Evolutionary conservation across 2,888 invertebrate species (phyloP), one percentile per base, ranked within the genome.

Genomic region (Amphipoea oculea): DNA sequence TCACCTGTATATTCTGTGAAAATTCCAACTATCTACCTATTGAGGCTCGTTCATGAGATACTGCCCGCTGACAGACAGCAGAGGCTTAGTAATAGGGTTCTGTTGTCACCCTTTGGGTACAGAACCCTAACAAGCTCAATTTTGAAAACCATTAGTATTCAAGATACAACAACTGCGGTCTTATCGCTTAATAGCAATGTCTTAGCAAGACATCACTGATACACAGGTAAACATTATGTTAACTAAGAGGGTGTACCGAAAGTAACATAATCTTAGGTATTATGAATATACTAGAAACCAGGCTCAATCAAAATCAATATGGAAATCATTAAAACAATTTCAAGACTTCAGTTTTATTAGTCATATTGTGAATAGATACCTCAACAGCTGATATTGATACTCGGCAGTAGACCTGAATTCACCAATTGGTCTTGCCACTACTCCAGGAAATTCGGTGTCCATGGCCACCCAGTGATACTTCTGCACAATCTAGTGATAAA

Each of bases 391-490:
- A 95, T 99, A 99, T 92, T 99, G 99, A 92, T 99, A 99, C 92
- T 99, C 99, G 36, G 99, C 98, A 76, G 98, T 98, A 79, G 99
- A 99, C 90, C 99, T 97, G 93, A 99, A 99, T 96, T 99, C 99
- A 71, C 99, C 99, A 89, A 99, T 99, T 0, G 99, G 99, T 83
- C 99, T 97, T 29, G 99, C 99, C 45, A 99, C 99, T 40, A 99
- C 99, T 67, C 99, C 99, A 9, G 99, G 99, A 96, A 99, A 99
- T 95, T 99, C 99, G 45, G 99, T 99, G 94, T 99, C 99, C 99
- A 98, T 98, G 62, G 98, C 98, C 72, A 98, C 98, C 97, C 98
- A 98, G 89, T 98, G 98, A 93, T 98, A 98, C 90, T 98, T 98
- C 93, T 98, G 98, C 42, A 98, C 98, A 88, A 98, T 97, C 97